Conservation (phyloP, 2,797 vertebrate genomes). For the Pyrocephalus nanus region DNA sequence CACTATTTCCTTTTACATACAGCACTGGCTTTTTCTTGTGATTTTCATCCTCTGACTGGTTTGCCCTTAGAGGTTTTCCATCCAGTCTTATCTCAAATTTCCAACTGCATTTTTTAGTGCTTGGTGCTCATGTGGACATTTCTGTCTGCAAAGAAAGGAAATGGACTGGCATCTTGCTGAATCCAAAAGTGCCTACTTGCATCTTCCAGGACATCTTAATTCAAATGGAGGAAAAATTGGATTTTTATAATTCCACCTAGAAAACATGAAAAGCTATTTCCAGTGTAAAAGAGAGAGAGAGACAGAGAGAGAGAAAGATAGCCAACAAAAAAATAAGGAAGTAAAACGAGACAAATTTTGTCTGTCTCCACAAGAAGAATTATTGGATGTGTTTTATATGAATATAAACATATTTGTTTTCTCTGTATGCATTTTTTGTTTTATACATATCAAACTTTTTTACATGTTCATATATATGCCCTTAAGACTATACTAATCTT, state of each 20-base stretch:
- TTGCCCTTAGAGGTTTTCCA: background rate
- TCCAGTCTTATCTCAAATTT: background rate
- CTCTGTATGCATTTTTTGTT: background rate
- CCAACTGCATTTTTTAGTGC: background rate
- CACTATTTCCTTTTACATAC: background rate
- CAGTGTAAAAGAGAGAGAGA: background rate
- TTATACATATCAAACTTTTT: background rate
- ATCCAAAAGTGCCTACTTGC: background rate
- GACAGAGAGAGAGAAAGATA: background rate
- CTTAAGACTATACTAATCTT: background rate
- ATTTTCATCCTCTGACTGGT: background rate
- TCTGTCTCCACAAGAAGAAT: background rate
- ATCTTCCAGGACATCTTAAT: background rate
- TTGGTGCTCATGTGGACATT: background rate
- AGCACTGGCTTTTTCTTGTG: background rate
- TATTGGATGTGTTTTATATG: rapidly evolving
- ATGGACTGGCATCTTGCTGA: background rate
- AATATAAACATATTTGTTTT: background rate
- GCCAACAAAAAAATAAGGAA: background rate
- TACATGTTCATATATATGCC: background rate
- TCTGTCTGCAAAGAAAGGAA: background rate
- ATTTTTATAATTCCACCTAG: background rate
- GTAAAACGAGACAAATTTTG: background rate
- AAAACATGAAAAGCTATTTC: background rate
- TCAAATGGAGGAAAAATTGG: background rate